phyloP scores from a whole-genome alignment of 23 tunicate genomes.

The Oikopleura dioica region DNA sequence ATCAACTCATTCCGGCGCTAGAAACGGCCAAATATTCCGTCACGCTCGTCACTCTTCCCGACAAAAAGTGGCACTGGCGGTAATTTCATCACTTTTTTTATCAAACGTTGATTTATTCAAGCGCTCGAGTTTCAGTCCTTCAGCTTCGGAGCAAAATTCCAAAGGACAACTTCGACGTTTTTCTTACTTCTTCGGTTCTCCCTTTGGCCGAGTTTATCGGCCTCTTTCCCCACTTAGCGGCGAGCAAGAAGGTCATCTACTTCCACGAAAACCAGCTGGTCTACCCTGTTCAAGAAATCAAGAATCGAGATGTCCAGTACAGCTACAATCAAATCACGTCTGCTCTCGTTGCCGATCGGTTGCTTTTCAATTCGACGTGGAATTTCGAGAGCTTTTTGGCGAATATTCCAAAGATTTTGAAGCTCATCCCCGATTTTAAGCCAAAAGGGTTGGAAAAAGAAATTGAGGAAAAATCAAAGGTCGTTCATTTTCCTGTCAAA shows the following conservation, averaged over 20 bases:
- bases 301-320: slow-evolving; percentile 61
- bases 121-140: slow-evolving; percentile 49
- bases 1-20: slow-evolving; percentile 9
- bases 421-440: slow-evolving; percentile 34
- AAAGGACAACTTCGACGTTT: slow-evolving; percentile 17
- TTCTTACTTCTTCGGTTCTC: slow-evolving; percentile 44
- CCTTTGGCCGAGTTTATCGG: slow-evolving; percentile 39
- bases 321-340: slow-evolving; percentile 67
- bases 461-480: slow-evolving; percentile 29
- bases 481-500: slow-evolving; percentile 34
- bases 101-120: too few relatives aligned
- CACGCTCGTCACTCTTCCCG: neutral
- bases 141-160: slow-evolving; percentile 16
- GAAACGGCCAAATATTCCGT: neutral
- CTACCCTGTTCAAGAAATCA: slow-evolving; percentile 38
- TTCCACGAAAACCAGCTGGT: slow-evolving; percentile 92
- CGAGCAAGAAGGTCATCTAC: slow-evolving; percentile 40
- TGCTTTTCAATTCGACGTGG: slow-evolving; percentile 38
- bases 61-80: too few relatives aligned
- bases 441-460: slow-evolving; percentile 15
- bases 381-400: slow-evolving; percentile 47
- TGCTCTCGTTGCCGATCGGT: slow-evolving; percentile 43
- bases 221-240: slow-evolving; percentile 17
- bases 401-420: slow-evolving; percentile 24
- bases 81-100: too few relatives aligned